Percentiles rank a stretch among this genome's conserved stretches.
Conservation (phyloP, 2,888 invertebrate genomes). For the Melinaea marsaeus region DNA sequence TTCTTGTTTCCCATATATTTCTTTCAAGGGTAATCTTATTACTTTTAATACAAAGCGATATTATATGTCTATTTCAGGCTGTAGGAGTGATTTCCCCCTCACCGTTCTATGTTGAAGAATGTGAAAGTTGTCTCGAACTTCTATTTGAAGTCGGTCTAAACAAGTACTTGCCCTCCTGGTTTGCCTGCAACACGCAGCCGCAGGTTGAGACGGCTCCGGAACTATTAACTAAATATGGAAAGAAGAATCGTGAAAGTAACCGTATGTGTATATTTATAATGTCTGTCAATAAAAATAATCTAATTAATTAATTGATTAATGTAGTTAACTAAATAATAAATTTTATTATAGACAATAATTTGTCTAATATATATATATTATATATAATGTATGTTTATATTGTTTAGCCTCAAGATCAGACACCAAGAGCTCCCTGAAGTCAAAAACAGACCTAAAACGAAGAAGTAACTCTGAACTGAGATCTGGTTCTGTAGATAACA, state of each 20-base stretch:
- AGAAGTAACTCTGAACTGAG: conserved; percentile 72
- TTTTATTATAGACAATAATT: too few relatives aligned
- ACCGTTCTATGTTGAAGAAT: conserved; percentile 93
- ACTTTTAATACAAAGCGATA: not conserved
- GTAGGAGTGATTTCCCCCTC: conserved; percentile 83
- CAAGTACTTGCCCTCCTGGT: conserved; percentile 83
- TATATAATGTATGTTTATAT: too few relatives aligned
- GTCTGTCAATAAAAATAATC: too few relatives aligned
- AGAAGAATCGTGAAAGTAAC: conserved; percentile 56
- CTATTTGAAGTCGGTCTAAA: conserved; percentile 86
- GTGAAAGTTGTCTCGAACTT: conserved; percentile 89
- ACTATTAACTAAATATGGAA: conserved; percentile 57
- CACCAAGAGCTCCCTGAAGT: conserved; percentile 56
- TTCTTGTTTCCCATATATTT: too few relatives aligned
- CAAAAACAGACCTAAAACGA: conserved; percentile 78
- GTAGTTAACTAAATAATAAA: too few relatives aligned
- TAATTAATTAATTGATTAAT: too few relatives aligned
- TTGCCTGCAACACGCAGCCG: conserved; percentile 81
- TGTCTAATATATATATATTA: too few relatives aligned
- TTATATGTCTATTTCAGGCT: conserved; percentile 54
- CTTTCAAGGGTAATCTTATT: not conserved
- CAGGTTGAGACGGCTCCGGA: conserved; percentile 70
- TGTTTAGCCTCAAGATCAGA: conserved; percentile 57
- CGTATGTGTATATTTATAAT: conserved; percentile 46
- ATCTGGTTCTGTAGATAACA: conserved; percentile 35